phyloP scores from a whole-genome alignment of 2,797 vertebrate species.

The Cirrhinus mrigala region DNA sequence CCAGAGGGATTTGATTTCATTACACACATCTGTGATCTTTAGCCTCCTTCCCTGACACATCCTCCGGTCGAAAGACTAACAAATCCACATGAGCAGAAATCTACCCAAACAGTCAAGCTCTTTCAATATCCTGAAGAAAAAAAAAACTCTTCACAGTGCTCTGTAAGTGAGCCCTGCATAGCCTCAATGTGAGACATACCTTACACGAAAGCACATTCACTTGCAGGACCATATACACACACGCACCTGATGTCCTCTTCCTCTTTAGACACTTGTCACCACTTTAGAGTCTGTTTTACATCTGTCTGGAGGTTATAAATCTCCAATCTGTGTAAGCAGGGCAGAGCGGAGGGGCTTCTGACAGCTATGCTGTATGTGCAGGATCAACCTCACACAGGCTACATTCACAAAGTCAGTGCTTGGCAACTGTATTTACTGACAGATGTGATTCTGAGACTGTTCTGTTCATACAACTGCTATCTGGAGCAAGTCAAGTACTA shows the following conservation, averaged over 20 bases:
- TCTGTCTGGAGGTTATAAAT: conserved; percentile 55
- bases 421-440: conserved; percentile 13
- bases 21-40: conserved; percentile 57
- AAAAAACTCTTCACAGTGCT: conserved; percentile 29
- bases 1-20: conserved; percentile 50
- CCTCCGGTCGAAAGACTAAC: conserved; percentile 39
- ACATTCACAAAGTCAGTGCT: conserved; percentile 1
- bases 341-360: not conserved
- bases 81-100: conserved; percentile 43
- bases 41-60: conserved; percentile 38
- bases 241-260: conserved; percentile 45
- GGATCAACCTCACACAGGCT: conserved; percentile 24
- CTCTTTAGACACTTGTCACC: conserved; percentile 50
- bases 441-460: conserved; percentile 7
- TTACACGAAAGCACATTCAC: conserved; percentile 34
- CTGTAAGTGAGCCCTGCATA: conserved; percentile 22
- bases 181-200: conserved; percentile 26
- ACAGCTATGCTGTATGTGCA: conserved; percentile 41
- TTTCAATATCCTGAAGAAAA: conserved; percentile 34
- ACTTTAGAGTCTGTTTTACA: conserved; percentile 43
- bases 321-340: conserved; percentile 4
- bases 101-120: conserved; percentile 15
- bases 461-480: not conserved
- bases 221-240: conserved; percentile 32
- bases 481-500: not conserved